Evolutionary conservation across 2,888 invertebrate genomes (phyloP).

Genomic region (Acleris sparsana): DNA sequence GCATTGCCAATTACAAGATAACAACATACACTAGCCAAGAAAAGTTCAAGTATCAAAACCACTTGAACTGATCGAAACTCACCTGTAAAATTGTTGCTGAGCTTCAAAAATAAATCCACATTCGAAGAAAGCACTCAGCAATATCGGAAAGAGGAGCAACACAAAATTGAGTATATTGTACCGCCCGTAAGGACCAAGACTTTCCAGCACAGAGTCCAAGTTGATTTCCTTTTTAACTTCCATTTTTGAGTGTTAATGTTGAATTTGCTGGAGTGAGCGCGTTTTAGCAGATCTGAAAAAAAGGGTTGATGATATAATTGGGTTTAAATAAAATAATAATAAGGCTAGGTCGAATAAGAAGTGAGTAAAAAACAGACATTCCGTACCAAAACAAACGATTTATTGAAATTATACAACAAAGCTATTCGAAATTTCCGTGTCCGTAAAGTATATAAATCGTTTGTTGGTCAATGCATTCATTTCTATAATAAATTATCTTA

Average conservation of each 20-base stretch:
- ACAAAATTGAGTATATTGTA: conserved; percentile 76
- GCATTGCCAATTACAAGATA: not conserved
- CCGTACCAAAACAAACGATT: no score
- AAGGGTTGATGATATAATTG: no score
- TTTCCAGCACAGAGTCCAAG: conserved; percentile 74
- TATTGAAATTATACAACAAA: no score
- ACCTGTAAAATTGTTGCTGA: conserved; percentile 70
- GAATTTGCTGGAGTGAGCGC: not conserved
- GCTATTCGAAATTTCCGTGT: no score
- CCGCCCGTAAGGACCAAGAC: conserved; percentile 73
- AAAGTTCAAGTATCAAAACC: conserved; percentile 8
- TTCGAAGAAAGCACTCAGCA: conserved; percentile 75
- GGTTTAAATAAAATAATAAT: no score
- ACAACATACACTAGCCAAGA: not conserved
- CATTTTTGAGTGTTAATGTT: conserved; percentile 15
- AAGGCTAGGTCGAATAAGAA: no score
- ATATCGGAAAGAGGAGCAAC: conserved; percentile 67
- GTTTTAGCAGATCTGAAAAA: no score
- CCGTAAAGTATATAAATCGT: no score
- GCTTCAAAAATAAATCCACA: conserved; percentile 79
- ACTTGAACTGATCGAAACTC: conserved; percentile 39
- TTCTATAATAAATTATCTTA: no score
- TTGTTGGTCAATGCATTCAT: no score
- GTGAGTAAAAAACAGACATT: no score
- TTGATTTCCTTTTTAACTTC: conserved; percentile 75